Conservation (phyloP, 2,113 vertebrate genomes). For the Tachysurus fulvidraco region DNA sequence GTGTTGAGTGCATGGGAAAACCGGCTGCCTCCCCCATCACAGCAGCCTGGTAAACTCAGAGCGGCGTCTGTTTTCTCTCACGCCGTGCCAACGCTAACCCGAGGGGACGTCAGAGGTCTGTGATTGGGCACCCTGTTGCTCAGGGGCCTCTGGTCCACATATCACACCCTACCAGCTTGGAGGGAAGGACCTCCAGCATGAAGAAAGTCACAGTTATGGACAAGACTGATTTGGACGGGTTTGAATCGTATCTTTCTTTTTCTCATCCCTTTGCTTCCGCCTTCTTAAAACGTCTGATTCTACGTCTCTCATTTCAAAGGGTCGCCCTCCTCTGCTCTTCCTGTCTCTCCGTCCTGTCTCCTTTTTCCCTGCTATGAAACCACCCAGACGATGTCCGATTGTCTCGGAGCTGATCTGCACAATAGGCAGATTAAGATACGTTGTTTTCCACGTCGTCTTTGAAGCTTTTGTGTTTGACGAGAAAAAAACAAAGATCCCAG, state of each 20-base stretch:
- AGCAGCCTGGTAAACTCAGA: constrained; percentile 69
- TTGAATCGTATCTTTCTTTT: constrained; percentile 41
- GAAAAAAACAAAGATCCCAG: neutral
- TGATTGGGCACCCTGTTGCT: constrained; percentile 76
- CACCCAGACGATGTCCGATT: constrained; percentile 76
- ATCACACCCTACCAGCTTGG: constrained; percentile 76
- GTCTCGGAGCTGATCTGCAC: constrained; percentile 70
- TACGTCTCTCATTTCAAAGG: constrained; percentile 67
- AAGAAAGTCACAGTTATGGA: constrained; percentile 75
- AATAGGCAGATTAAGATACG: constrained; percentile 39
- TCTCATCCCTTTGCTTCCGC: constrained; percentile 32
- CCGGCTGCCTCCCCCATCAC: constrained; percentile 6
- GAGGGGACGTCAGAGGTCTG: constrained; percentile 79
- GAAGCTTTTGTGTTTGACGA: constrained; percentile 45
- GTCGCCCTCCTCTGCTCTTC: constrained; percentile 69
- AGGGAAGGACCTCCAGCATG: constrained; percentile 77
- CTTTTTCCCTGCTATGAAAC: constrained; percentile 77
- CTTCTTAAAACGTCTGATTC: constrained; percentile 24
- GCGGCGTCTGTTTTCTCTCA: constrained; percentile 82
- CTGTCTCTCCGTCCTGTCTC: constrained; percentile 19
- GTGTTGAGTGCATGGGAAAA: constrained; percentile 15
- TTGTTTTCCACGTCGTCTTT: constrained; percentile 47
- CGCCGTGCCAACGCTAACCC: constrained; percentile 75
- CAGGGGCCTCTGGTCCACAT: constrained; percentile 75
- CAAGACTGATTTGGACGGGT: constrained; percentile 79